Percentiles rank a stretch among this genome's conserved stretches.
These are phyloP conservation scores for Melolontha melolontha DNA, from an alignment of 2,888 invertebrate genomes.

Conservation along the genomic window DNA sequence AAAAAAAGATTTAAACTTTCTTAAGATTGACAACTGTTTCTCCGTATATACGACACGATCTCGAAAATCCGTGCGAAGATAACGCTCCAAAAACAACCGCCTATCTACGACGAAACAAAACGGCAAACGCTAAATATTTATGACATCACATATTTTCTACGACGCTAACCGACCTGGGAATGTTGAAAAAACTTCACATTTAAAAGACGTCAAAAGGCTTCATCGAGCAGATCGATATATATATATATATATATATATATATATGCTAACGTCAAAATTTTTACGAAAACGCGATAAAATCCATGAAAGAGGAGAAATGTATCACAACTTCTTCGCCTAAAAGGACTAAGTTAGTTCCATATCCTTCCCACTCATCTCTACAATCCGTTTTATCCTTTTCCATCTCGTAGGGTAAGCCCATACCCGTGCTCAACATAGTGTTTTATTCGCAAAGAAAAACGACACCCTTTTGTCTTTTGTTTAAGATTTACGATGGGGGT, in stretches of 20 bases:
- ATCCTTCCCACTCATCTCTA: too few species aligned
- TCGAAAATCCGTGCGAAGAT: slow-evolving; percentile 9
- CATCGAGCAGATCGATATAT: slow-evolving; percentile 13
- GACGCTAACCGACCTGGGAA: not conserved
- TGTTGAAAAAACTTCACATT: not conserved
- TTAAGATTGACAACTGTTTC: slow-evolving; percentile 28
- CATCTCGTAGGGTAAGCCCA: too few species aligned
- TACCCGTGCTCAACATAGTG: slow-evolving; percentile 6
- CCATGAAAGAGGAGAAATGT: slow-evolving; percentile 12
- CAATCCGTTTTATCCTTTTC: too few species aligned
- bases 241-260: not conserved
- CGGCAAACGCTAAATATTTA: slow-evolving; percentile 24
- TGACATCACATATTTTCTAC: slow-evolving; percentile 11
- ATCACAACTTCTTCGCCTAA: too few species aligned
- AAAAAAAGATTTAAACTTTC: slow-evolving; percentile 14
- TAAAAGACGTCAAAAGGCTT: not conserved
- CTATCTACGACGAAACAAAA: slow-evolving; percentile 16
- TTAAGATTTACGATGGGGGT: slow-evolving; percentile 37
- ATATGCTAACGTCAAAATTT: slow-evolving; percentile 22
- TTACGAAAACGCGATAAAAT: slow-evolving; percentile 23
- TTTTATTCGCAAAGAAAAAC: slow-evolving; percentile 19
- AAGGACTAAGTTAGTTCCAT: too few species aligned
- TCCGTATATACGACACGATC: not conserved
- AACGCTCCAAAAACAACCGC: slow-evolving; percentile 4
- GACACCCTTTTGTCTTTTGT: slow-evolving; percentile 27